Percentiles rank a stretch among this genome's conserved stretches.
Evolutionary conservation across 2,888 invertebrate species (phyloP).

Genomic region (Heliconius aoede): DNA sequence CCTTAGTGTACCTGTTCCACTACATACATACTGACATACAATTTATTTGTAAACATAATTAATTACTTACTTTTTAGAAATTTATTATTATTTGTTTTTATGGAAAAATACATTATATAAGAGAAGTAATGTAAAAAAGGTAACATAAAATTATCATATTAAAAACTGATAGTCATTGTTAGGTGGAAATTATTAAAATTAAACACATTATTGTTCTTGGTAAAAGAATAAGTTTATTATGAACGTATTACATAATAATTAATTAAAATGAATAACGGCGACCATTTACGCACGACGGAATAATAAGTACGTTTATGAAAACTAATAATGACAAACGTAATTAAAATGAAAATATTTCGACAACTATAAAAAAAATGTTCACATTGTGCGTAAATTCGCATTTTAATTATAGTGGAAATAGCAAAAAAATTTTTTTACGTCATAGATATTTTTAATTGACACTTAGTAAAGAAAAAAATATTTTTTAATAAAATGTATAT

Average conservation of each 20-base stretch:
- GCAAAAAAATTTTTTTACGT: background rate
- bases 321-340: background rate
- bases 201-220: slow-evolving; percentile 24
- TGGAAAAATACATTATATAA: no score
- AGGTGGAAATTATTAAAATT: background rate
- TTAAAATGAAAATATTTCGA: background rate
- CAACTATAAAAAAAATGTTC: background rate
- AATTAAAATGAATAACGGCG: no score
- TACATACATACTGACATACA: no score
- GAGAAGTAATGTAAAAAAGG: background rate
- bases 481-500: no score
- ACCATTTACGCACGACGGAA: background rate
- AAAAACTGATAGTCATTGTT: background rate
- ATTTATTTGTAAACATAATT: background rate
- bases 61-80: background rate
- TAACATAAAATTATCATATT: slow-evolving; percentile 24
- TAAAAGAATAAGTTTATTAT: slow-evolving; percentile 35
- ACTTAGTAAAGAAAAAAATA: no score
- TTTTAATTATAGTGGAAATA: background rate
- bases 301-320: background rate
- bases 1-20: no score
- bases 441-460: no score
- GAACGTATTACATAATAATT: slow-evolving; percentile 15
- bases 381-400: slow-evolving; percentile 21
- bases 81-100: no score